These are phyloP conservation scores for Xestia c-nigrum DNA, from an alignment of 2,888 invertebrate genomes.

Conservation along the genomic window DNA sequence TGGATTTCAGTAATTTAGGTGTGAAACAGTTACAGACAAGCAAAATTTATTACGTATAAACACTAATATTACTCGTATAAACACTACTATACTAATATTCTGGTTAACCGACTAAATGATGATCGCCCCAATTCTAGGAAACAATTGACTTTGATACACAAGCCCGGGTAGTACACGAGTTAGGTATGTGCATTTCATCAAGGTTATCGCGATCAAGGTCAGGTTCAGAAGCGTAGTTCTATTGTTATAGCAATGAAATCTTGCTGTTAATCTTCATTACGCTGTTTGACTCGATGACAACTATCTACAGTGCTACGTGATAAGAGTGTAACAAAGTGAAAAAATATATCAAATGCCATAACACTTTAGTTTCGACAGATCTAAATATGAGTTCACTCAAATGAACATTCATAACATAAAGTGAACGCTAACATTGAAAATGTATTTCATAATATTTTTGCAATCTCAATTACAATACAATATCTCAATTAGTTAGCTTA, in stretches of 20 bases:
- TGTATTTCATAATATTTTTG: conserved; percentile 13
- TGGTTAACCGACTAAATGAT: not conserved
- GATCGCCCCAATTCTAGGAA: not conserved
- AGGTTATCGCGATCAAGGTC: not conserved
- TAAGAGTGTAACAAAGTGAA: not conserved
- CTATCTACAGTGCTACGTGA: not conserved
- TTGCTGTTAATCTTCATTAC: not conserved
- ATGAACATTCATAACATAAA: not conserved
- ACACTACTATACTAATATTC: no score
- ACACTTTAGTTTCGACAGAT: not conserved
- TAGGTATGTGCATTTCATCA: conserved; percentile 2
- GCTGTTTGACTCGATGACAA: not conserved
- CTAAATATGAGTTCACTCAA: not conserved
- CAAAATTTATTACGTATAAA: not conserved
- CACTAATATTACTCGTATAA: no score
- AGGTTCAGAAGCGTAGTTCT: not conserved
- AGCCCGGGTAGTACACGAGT: not conserved
- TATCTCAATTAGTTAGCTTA: not conserved
- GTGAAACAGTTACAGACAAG: no score
- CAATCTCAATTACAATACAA: not conserved
- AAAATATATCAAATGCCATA: not conserved
- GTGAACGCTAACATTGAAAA: not conserved
- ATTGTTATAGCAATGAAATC: not conserved
- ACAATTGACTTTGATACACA: not conserved
- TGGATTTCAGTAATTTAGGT: not conserved